A percentile compares a stretch with the other conserved stretches of the same genome.
Conservation (phyloP, 2,888 invertebrate genomes). For the Rhopalosiphum nymphaeae region DNA sequence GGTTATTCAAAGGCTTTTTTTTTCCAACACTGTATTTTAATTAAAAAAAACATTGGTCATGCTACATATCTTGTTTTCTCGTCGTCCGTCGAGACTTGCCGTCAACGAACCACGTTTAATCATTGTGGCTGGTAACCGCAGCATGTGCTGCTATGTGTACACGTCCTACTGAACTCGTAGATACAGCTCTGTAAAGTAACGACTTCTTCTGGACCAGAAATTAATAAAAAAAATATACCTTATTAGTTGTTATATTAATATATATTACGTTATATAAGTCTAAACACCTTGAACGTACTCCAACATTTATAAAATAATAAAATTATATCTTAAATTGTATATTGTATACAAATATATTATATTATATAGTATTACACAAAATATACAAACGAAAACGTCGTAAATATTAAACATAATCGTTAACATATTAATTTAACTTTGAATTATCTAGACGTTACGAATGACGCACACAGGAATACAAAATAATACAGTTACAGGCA, state of each 20-base stretch:
- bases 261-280: not conserved
- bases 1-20: not conserved
- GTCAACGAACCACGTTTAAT: not conserved
- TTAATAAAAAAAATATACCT: not conserved
- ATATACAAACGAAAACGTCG: not conserved
- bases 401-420: no score
- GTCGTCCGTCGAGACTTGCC: not conserved
- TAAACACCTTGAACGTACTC: not conserved
- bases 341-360: not conserved
- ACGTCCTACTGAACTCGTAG: not conserved
- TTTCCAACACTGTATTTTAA: not conserved
- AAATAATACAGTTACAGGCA: not conserved
- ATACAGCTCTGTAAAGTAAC: not conserved
- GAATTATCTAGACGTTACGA: not conserved
- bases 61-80: not conserved
- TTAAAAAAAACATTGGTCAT: not conserved
- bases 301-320: not conserved
- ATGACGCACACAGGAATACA: not conserved
- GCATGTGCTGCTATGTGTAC: not conserved
- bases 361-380: not conserved
- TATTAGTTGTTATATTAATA: no score
- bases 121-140: not conserved
- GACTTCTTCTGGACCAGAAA: not conserved
- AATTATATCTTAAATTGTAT: not conserved
- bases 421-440: not conserved